A percentile compares a stretch with the other conserved stretches of the same genome.
phyloP scores from a whole-genome alignment of 2,888 invertebrate genomes.

The Drosophila histrio region DNA sequence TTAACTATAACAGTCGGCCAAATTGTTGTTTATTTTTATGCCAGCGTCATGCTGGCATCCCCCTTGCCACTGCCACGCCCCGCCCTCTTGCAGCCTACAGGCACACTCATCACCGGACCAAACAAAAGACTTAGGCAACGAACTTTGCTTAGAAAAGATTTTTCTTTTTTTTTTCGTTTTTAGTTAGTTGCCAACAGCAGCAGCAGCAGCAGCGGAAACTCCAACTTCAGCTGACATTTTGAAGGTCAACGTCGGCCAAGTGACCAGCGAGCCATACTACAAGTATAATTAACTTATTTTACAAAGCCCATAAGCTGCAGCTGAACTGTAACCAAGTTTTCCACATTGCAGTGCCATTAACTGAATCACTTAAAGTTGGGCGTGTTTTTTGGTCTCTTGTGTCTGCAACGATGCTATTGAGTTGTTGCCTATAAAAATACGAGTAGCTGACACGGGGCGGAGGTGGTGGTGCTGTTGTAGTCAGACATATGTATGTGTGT shows the following conservation, averaged over 20 bases:
- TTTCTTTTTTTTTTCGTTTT: slow-evolving; percentile 9
- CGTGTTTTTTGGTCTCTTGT: slow-evolving; percentile 22
- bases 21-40: slow-evolving; percentile 51
- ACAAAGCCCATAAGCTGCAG: slow-evolving; percentile 27
- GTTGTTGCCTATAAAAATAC: slow-evolving; percentile 20
- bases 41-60: slow-evolving; percentile 57
- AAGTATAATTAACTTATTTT: slow-evolving; percentile 39
- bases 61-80: neutral
- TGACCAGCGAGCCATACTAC: slow-evolving; percentile 32
- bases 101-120: slow-evolving; percentile 37
- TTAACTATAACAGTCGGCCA: slow-evolving; percentile 62
- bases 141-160: slow-evolving; percentile 60
- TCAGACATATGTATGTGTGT: neutral
- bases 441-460: neutral
- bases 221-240: slow-evolving; percentile 35
- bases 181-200: slow-evolving; percentile 7
- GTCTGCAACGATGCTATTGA: slow-evolving; percentile 39
- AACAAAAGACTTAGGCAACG: slow-evolving; percentile 77
- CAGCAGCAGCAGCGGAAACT: slow-evolving; percentile 42
- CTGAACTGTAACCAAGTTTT: slow-evolving; percentile 28
- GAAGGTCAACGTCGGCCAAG: slow-evolving; percentile 49
- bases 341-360: slow-evolving; percentile 14
- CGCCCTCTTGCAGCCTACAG: neutral
- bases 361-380: slow-evolving; percentile 47
- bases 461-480: slow-evolving; percentile 1